Conservation (phyloP, 2,113 vertebrate genomes). For the Hemichromis elongatus region DNA sequence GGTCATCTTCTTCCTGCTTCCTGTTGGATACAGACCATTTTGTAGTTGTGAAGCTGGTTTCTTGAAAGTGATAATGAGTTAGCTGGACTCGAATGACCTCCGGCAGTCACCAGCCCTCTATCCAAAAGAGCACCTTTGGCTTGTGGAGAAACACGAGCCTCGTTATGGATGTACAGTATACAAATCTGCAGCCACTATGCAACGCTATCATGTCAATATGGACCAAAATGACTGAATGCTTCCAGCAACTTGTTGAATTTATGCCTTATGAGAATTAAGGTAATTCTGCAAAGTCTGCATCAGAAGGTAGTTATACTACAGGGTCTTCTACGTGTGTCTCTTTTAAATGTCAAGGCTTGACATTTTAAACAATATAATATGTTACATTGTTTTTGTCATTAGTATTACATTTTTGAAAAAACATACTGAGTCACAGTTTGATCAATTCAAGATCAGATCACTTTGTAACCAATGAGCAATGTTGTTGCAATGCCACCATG, state of each 20-base stretch:
- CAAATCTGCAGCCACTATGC: neutral
- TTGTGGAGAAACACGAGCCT: neutral
- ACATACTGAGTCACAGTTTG: neutral
- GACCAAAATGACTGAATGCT: neutral
- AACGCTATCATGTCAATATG: neutral
- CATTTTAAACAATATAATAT: neutral
- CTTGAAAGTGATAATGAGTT: neutral
- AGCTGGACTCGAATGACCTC: neutral
- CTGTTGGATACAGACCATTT: neutral
- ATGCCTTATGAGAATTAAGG: neutral
- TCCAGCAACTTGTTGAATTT: neutral
- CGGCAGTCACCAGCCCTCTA: neutral
- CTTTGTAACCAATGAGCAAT: neutral
- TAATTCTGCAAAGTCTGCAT: neutral
- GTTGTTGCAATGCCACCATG: neutral
- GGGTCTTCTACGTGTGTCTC: neutral
- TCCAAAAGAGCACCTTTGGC: neutral
- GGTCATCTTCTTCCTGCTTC: neutral
- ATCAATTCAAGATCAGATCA: neutral
- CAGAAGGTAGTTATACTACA: neutral
- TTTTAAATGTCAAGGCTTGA: neutral
- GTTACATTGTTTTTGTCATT: neutral
- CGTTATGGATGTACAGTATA: neutral
- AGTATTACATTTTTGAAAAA: neutral
- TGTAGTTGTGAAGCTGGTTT: neutral